Conservation (phyloP, 2,888 invertebrate species). For the Sicus ferrugineus region DNA sequence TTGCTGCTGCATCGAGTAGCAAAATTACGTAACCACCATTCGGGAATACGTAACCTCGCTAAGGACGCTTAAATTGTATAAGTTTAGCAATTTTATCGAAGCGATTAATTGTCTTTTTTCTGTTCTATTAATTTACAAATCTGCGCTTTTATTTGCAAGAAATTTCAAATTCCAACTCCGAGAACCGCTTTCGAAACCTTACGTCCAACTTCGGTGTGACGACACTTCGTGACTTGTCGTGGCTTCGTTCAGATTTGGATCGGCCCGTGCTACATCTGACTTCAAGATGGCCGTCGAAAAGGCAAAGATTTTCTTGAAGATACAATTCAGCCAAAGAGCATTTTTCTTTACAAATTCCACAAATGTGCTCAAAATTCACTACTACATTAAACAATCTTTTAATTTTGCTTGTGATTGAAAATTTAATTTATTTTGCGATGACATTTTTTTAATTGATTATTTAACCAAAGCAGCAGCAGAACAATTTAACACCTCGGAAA, state of each 20-base stretch:
- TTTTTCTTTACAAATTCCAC: slow-evolving; percentile 21
- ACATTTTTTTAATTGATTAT: slow-evolving; percentile 47
- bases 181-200: slow-evolving; percentile 38
- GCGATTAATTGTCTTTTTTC: background rate
- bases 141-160: slow-evolving; percentile 13
- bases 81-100: slow-evolving; percentile 2
- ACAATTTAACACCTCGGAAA: slow-evolving; percentile 27
- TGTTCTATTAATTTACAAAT: slow-evolving; percentile 19
- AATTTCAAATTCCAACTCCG: slow-evolving; percentile 18
- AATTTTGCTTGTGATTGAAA: too few species aligned
- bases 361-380: slow-evolving; percentile 32
- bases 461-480: slow-evolving; percentile 46
- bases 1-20: slow-evolving; percentile 19
- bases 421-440: background rate
- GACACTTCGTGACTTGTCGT: slow-evolving; percentile 34
- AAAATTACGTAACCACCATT: slow-evolving; percentile 36
- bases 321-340: slow-evolving; percentile 41
- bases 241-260: slow-evolving; percentile 21
- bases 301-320: slow-evolving; percentile 33
- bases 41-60: slow-evolving; percentile 34
- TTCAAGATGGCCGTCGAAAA: slow-evolving; percentile 39
- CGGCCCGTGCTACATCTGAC: slow-evolving; percentile 32
- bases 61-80: too few species aligned
- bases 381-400: background rate
- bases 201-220: slow-evolving; percentile 30